Percentiles rank a stretch among this genome's conserved stretches.
Evolutionary conservation across 2,888 invertebrate species (phyloP).

Genomic region (Apamea crenata): DNA sequence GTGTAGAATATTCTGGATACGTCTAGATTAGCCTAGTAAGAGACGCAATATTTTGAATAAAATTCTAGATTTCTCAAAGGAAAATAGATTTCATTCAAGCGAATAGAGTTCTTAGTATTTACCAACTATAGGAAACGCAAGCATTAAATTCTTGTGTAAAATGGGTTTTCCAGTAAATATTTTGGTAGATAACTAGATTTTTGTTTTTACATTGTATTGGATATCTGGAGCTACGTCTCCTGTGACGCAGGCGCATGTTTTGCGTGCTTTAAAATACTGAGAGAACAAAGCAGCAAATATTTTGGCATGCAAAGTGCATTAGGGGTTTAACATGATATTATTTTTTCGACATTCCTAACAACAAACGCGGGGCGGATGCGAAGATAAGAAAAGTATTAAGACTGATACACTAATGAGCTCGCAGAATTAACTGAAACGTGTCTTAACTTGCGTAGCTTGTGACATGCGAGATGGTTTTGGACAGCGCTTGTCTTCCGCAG

Average conservation of each 20-base stretch:
- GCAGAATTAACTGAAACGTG: conserved; percentile 15
- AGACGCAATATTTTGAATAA: conserved; percentile 4
- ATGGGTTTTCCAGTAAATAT: conserved; percentile 42
- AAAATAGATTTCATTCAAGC: conserved; percentile 28
- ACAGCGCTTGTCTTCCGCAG: conserved; percentile 49
- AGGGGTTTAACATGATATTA: conserved; percentile 27
- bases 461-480: conserved; percentile 27
- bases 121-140: conserved; percentile 13
- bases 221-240: conserved; percentile 27
- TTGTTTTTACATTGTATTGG: conserved; percentile 17
- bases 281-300: conserved; percentile 48
- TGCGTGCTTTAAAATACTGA: conserved; percentile 43
- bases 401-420: conserved; percentile 21
- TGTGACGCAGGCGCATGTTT: conserved; percentile 54
- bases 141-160: conserved; percentile 7
- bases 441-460: conserved; percentile 3
- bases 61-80: conserved; percentile 11
- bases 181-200: conserved; percentile 25
- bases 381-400: conserved; percentile 32
- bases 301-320: conserved; percentile 50
- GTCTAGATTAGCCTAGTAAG: conserved; percentile 8
- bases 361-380: conserved; percentile 4
- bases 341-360: conserved; percentile 37
- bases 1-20: conserved; percentile 41
- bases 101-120: conserved; percentile 19